Conservation (phyloP, 2,888 invertebrate genomes). For the Seira ritae region DNA sequence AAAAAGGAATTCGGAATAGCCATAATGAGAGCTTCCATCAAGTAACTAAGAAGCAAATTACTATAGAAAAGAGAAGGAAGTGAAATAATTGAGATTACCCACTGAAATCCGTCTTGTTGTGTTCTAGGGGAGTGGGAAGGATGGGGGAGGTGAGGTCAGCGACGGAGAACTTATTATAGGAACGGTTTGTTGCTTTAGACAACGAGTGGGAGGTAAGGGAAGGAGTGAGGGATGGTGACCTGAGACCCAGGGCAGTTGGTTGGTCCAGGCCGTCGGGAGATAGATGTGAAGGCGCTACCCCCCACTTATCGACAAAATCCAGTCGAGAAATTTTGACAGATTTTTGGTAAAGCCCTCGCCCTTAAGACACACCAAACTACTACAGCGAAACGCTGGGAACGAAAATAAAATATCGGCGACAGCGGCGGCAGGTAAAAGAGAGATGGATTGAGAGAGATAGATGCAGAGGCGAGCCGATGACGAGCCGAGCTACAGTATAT, state of each 20-base stretch:
- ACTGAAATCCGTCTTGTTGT: constrained; percentile 72
- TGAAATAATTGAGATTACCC: constrained; percentile 63
- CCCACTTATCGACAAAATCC: constrained; percentile 98
- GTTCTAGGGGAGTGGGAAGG: constrained; percentile 66
- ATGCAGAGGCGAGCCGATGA: too few species aligned
- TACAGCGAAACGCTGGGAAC: constrained; percentile 7
- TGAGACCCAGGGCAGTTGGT: constrained; percentile 70
- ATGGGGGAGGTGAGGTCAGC: constrained; percentile 65
- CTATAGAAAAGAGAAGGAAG: constrained; percentile 13
- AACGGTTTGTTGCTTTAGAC: constrained; percentile 71
- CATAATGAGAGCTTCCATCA: too few species aligned
- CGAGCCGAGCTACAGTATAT: too few species aligned
- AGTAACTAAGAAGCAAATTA: too few species aligned
- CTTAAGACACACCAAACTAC: constrained; percentile 49
- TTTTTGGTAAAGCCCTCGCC: constrained; percentile 72
- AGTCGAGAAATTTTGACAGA: constrained; percentile 97
- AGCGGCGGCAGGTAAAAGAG: too few species aligned
- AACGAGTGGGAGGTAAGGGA: constrained; percentile 72
- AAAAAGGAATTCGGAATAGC: not conserved
- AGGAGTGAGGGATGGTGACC: constrained; percentile 73
- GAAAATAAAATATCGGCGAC: too few species aligned
- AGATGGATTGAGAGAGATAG: too few species aligned
- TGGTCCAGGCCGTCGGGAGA: constrained; percentile 73
- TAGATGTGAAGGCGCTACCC: constrained; percentile 87
- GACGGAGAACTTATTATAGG: constrained; percentile 70